These are phyloP conservation scores for Petrocephalus sullivani DNA, from an alignment of 2,797 vertebrate species.

Conservation along the genomic window DNA sequence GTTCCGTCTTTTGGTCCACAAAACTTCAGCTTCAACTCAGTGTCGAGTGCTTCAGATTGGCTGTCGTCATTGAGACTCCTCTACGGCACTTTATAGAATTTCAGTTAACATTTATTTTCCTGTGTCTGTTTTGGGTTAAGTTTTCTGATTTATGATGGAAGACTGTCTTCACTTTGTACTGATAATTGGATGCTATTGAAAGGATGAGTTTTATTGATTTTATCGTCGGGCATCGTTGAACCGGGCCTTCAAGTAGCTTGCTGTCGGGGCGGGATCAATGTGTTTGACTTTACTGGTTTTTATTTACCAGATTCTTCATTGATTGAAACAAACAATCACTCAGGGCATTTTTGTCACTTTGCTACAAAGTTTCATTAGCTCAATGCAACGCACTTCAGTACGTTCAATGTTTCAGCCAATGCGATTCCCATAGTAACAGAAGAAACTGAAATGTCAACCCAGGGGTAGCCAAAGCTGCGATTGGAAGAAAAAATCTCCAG, in stretches of 20 bases:
- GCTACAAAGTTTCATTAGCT: conserved; percentile 76
- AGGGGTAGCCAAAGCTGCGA: conserved; percentile 35
- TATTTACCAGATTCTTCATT: conserved; percentile 79
- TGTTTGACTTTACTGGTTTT: conserved; percentile 73
- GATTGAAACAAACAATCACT: conserved; percentile 78
- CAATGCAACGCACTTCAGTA: neutral
- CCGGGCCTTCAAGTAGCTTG: conserved; percentile 55
- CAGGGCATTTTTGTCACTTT: conserved; percentile 76
- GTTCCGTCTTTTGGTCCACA: neutral
- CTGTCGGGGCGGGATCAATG: conserved; percentile 86
- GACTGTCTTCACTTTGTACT: conserved; percentile 79
- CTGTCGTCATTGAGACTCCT: conserved; percentile 25
- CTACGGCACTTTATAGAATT: conserved; percentile 50
- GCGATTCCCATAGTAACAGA: neutral
- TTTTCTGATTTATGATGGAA: conserved; percentile 84
- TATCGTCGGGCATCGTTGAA: conserved; percentile 53
- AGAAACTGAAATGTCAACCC: neutral
- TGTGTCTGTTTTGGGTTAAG: conserved; percentile 76
- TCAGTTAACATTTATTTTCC: conserved; percentile 74
- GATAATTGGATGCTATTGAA: conserved; percentile 98
- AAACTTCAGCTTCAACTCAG: neutral
- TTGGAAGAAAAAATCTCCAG: conserved; percentile 52
- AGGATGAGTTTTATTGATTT: conserved; percentile 98
- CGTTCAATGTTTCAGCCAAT: conserved; percentile 23
- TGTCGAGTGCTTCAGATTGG: neutral